Percentiles rank a stretch among this genome's conserved stretches.
Evolutionary conservation across 64 coral and sea anemone genomes (phyloP).

Genomic region (Montipora sp.): DNA sequence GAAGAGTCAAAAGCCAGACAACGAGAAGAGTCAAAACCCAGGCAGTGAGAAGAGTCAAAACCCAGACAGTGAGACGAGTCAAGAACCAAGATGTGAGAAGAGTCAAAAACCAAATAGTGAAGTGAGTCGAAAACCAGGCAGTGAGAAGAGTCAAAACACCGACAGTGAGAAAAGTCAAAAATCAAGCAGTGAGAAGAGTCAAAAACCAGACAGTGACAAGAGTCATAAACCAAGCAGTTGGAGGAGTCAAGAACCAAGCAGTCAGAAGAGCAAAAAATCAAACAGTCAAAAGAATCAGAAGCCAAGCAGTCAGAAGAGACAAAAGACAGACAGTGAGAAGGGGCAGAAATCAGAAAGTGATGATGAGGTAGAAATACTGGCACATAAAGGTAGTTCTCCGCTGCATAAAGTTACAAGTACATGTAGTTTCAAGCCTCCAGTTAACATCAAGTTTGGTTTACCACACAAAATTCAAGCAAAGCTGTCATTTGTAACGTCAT

Average conservation of each 20-base stretch:
- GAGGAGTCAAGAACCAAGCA: too few species aligned
- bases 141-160: too few species aligned
- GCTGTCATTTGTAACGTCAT: slow-evolving; percentile 33
- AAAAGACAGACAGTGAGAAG: not conserved
- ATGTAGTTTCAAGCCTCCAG: not conserved
- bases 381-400: not conserved
- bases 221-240: too few species aligned
- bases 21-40: slow-evolving; percentile 3
- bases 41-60: not conserved
- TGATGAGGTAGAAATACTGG: slow-evolving; percentile 31
- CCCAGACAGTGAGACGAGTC: not conserved
- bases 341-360: slow-evolving; percentile 9
- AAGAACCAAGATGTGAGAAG: not conserved
- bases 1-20: not conserved
- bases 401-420: not conserved
- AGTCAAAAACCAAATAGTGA: too few species aligned
- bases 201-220: too few species aligned
- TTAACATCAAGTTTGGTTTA: slow-evolving; percentile 25
- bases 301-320: not conserved
- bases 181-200: too few species aligned
- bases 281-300: slow-evolving; percentile 24
- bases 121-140: too few species aligned
- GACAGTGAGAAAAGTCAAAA: too few species aligned
- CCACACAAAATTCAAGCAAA: not conserved
- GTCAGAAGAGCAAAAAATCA: not conserved